Conservation (phyloP, 2,113 vertebrate genomes). For the Regulus satrapa region DNA sequence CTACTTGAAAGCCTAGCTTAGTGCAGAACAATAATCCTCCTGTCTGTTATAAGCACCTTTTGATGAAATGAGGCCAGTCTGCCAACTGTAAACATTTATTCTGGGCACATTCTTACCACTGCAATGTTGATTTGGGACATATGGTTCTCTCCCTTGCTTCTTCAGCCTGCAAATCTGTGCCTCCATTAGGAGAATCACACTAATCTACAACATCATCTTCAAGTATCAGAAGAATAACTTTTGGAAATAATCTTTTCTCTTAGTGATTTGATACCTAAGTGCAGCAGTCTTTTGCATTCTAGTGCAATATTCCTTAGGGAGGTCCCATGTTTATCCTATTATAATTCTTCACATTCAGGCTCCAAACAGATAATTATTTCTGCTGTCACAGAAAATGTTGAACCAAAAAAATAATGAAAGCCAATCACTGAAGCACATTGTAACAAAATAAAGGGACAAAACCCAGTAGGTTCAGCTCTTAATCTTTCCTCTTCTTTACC, state of each 20-base stretch:
- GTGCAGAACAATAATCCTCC: not conserved
- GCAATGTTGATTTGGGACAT: not conserved
- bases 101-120: not conserved
- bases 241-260: not conserved
- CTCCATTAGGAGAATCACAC: not conserved
- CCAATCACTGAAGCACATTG: not conserved
- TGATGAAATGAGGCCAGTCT: not conserved
- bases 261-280: not conserved
- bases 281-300: not conserved
- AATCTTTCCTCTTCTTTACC: not conserved
- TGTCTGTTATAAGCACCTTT: not conserved
- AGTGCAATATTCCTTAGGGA: not conserved
- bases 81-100: not conserved
- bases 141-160: not conserved
- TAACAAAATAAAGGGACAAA: not conserved
- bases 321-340: not conserved
- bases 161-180: not conserved
- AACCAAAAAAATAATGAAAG: not conserved
- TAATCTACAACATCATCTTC: not conserved
- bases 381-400: not conserved
- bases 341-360: not conserved
- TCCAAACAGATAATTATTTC: not conserved
- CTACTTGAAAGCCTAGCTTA: not conserved
- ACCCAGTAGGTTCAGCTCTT: not conserved
- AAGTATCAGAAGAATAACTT: not conserved